Evolutionary conservation across 2,113 vertebrate species (phyloP).

Genomic region (Leptosomus discolor): DNA sequence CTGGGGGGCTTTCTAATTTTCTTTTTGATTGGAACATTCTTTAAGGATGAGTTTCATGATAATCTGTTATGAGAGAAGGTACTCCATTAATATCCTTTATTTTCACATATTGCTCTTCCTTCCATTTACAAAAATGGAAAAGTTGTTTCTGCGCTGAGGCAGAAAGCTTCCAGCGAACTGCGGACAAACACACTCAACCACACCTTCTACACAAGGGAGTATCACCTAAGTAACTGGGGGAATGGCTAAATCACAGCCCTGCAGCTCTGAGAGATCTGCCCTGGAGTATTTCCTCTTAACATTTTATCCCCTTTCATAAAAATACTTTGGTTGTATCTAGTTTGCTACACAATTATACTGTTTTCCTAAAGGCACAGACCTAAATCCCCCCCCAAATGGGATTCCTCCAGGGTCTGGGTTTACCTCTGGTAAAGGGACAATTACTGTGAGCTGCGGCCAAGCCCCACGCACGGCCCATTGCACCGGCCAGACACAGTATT

Average conservation of each 20-base stretch:
- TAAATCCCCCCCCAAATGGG: neutral
- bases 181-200: constrained; percentile 1
- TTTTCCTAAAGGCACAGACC: neutral
- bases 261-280: neutral
- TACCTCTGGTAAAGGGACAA: neutral
- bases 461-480: rapidly evolving
- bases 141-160: neutral
- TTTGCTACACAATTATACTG: neutral
- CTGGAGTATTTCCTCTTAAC: neutral
- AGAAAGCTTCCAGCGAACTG: neutral
- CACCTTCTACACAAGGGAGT: constrained; percentile 15
- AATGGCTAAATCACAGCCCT: neutral
- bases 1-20: neutral
- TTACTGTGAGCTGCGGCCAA: neutral
- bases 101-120: neutral
- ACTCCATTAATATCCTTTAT: constrained; percentile 21
- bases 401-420: neutral
- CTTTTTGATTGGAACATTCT: constrained; percentile 41
- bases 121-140: neutral
- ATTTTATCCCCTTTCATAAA: neutral
- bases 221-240: constrained; percentile 41
- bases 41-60: neutral
- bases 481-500: rapidly evolving
- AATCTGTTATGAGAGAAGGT: neutral
- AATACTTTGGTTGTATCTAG: neutral